Evolutionary conservation across 2,113 vertebrate genomes (phyloP), one percentile per base, ranked within the genome.

Genomic region (Grallaria varia): DNA sequence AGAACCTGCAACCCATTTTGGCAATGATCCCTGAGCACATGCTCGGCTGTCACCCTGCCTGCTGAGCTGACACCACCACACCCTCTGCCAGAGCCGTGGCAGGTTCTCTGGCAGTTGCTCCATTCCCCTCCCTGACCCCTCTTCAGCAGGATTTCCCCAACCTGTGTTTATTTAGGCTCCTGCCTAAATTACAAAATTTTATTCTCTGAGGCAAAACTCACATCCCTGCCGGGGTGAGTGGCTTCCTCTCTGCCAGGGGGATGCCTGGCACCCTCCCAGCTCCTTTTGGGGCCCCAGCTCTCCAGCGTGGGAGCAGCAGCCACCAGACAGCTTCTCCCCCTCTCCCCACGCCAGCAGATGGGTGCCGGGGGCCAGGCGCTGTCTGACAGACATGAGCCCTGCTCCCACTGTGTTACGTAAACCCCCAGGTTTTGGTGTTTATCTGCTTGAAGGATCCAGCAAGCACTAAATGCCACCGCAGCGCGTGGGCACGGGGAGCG

Each of bases 1-100:
- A 72, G 90, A 88, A 27, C n/a, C 47, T 27, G 31, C 24, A 40
- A 5, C 8, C 7, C 22, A 14, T 80, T 49, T 9, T 60, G 73
- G 77, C 87, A 78, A 33, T 21, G 63, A 87, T 14, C 4, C 47
- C 77, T 7, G 17, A 27, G 22, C 44, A 59, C 44, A 13, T 1
- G 15, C 59, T 40, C 33, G 0, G 1, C 3, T 71, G 49, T 42
- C 68, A 63, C 59, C 27, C 30, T 25, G 56, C 56, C 17, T 15
- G 8, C 66, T 10, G 9, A 16, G n/a, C 15, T 14, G 2, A n/a
- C n/a, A 33, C 35, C 4, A 0, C 28, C 39, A 28, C 0, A 0
- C 39, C 55, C 2, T 0, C 56, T 58, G 55, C 50, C 22, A 0
- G 10, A 47, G 39, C 2, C 0, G 44, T 7, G 6, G 15, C 35